Percentiles rank a stretch among this genome's conserved stretches.
These are phyloP conservation scores for Acleris holmiana DNA, from an alignment of 2,888 invertebrate species.

Conservation along the genomic window DNA sequence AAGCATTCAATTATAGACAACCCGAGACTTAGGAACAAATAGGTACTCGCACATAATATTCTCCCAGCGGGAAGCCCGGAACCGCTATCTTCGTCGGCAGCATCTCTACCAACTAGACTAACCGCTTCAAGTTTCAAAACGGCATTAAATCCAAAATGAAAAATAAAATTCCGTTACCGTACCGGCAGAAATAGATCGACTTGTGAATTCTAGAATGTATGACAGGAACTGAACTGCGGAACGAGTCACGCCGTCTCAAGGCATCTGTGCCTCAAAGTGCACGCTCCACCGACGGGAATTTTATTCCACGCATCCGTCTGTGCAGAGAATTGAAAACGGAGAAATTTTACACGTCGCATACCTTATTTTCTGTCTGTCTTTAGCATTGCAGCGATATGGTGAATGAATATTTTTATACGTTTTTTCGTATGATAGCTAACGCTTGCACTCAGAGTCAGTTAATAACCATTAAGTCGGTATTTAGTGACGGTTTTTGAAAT, in stretches of 20 bases:
- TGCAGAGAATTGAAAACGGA: slow-evolving; percentile 55
- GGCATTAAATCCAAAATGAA: not conserved
- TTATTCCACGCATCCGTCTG: slow-evolving; percentile 63
- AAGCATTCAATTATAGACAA: too few species aligned
- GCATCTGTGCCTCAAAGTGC: slow-evolving; percentile 56
- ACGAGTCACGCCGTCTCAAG: slow-evolving; percentile 43
- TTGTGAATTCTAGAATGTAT: slow-evolving; percentile 8
- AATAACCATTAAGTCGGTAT: too few species aligned
- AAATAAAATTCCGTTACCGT: slow-evolving; percentile 1
- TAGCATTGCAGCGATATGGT: too few species aligned
- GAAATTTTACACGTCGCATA: slow-evolving; percentile 41
- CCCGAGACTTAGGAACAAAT: too few species aligned
- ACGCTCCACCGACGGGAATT: slow-evolving; percentile 59
- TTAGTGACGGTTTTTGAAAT: too few species aligned
- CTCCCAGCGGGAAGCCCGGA: too few species aligned
- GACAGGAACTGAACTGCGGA: slow-evolving; percentile 24
- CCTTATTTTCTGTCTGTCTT: not conserved
- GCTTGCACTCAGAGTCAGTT: too few species aligned
- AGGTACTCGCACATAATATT: too few species aligned
- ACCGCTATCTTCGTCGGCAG: too few species aligned
- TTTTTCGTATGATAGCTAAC: too few species aligned
- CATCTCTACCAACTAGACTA: too few species aligned
- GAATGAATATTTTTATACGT: too few species aligned
- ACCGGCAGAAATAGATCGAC: slow-evolving; percentile 6
- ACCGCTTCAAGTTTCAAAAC: not conserved